phyloP scores from a whole-genome alignment of 2,113 vertebrate genomes.

The Erythrocebus patas region DNA sequence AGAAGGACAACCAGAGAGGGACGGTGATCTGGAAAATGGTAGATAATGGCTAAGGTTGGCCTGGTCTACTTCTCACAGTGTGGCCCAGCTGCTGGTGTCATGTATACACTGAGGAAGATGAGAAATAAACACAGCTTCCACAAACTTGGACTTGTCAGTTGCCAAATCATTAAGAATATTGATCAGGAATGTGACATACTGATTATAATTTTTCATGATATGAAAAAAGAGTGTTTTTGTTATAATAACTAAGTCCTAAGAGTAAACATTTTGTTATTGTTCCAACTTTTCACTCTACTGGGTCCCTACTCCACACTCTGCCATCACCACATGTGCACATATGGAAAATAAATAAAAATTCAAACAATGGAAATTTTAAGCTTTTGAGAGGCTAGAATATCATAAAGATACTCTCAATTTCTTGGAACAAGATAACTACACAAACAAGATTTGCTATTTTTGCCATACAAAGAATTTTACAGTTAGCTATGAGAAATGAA shows the following conservation, averaged over 20 bases:
- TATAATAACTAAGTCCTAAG: neutral
- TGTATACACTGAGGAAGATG: neutral
- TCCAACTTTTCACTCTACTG: neutral
- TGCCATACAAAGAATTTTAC: neutral
- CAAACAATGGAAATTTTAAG: neutral
- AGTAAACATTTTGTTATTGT: neutral
- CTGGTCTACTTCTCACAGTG: fast-evolving
- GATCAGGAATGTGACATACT: neutral
- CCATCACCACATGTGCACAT: neutral
- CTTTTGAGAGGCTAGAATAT: neutral
- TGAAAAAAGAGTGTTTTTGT: neutral
- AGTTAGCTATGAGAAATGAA: neutral
- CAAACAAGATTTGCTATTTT: neutral
- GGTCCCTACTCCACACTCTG: neutral
- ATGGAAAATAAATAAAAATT: neutral
- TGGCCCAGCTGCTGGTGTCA: neutral
- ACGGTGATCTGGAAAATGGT: no score
- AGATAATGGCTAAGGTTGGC: fast-evolving
- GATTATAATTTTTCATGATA: neutral
- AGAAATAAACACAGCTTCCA: neutral
- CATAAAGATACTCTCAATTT: neutral
- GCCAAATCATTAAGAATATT: neutral
- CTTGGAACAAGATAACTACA: constrained; percentile 16
- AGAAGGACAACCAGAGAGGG: neutral
- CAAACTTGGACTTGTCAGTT: neutral